Evolutionary conservation across 2,888 invertebrate species (phyloP).

Genomic region (Entomobrya proxima): DNA sequence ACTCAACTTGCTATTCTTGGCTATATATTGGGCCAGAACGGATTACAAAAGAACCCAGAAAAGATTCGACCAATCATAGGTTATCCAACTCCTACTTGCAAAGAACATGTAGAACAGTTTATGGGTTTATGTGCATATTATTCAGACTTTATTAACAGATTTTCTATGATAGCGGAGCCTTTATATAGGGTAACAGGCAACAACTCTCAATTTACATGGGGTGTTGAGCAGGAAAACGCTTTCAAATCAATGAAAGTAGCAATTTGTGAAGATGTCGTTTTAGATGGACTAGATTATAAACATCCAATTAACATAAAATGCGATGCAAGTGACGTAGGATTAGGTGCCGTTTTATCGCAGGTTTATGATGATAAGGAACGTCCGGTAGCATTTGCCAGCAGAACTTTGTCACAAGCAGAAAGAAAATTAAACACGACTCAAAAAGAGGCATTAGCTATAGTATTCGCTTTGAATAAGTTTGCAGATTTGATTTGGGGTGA

Average conservation of each 20-base stretch:
- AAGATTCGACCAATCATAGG: constrained; percentile 68
- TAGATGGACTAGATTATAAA: not conserved
- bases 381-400: not conserved
- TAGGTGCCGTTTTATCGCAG: not conserved
- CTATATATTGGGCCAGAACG: constrained; percentile 61
- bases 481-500: constrained; percentile 20
- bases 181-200: constrained; percentile 57
- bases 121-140: constrained; percentile 74
- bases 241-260: constrained; percentile 29
- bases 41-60: constrained; percentile 66
- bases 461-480: not conserved
- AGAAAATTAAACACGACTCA: not conserved
- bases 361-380: not conserved
- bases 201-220: constrained; percentile 46
- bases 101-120: constrained; percentile 69
- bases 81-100: constrained; percentile 67
- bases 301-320: not conserved
- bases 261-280: constrained; percentile 1
- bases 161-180: constrained; percentile 71
- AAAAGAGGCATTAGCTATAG: constrained; percentile 18
- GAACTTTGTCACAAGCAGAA: too few species aligned
- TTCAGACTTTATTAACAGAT: constrained; percentile 70
- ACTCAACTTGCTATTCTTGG: constrained; percentile 65
- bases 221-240: constrained; percentile 41
- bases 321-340: not conserved